A percentile compares a stretch with the other conserved stretches of the same genome.
phyloP scores from a whole-genome alignment of 2,113 vertebrate species.

The Larimichthys polyactis region DNA sequence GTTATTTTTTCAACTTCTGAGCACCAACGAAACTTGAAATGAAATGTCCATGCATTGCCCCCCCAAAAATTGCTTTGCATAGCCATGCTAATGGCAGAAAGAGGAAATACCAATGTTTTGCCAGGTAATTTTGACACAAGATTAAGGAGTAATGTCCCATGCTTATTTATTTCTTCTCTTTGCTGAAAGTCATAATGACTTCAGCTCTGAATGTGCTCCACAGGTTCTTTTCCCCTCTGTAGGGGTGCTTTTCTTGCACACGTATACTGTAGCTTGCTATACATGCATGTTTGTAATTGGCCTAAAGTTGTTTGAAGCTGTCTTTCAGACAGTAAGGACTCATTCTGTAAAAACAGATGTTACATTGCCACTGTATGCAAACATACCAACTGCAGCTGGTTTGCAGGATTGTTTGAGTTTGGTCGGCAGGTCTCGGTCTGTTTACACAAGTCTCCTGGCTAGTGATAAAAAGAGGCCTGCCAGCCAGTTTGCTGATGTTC shows the following conservation, averaged over 20 bases:
- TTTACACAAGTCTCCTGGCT: constrained; percentile 70
- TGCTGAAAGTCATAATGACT: constrained; percentile 35
- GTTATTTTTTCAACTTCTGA: constrained; percentile 32
- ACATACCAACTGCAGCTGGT: constrained; percentile 84
- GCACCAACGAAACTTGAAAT: constrained; percentile 70
- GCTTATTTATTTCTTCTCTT: constrained; percentile 34
- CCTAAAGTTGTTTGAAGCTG: constrained; percentile 44
- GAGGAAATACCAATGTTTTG: constrained; percentile 43
- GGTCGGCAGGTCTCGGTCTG: constrained; percentile 61
- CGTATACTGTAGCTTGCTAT: constrained; percentile 32
- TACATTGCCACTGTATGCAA: constrained; percentile 66
- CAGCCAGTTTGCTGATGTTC: constrained; percentile 29
- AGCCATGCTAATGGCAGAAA: constrained; percentile 7
- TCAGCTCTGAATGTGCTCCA: constrained; percentile 52
- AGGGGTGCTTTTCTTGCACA: constrained; percentile 38
- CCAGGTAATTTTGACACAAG: constrained; percentile 15
- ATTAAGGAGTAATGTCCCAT: constrained; percentile 33
- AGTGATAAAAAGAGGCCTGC: constrained; percentile 51
- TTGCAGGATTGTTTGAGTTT: constrained; percentile 81
- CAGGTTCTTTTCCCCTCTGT: background rate
- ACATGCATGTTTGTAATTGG: constrained; percentile 58
- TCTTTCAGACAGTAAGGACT: constrained; percentile 38
- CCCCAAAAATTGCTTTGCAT: background rate
- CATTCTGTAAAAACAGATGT: constrained; percentile 71
- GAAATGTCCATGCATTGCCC: constrained; percentile 13